phyloP scores from a whole-genome alignment of 2,797 vertebrate genomes.

The Oreochromis grahami region DNA sequence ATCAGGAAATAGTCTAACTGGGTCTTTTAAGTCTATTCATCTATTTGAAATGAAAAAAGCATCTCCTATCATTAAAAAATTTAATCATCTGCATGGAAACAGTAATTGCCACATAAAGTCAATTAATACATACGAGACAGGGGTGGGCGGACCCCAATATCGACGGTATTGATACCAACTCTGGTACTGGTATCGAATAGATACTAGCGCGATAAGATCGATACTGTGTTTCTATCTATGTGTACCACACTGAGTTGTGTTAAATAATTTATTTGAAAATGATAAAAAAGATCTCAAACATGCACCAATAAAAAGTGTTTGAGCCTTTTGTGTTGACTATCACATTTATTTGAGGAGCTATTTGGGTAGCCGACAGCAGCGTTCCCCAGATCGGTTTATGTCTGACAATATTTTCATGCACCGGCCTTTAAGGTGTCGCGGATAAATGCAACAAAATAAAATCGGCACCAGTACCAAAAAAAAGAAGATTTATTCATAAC shows the following conservation, averaged over 20 bases:
- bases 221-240: background rate
- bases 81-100: accelerated
- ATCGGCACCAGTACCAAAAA: background rate
- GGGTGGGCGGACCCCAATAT: background rate
- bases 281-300: background rate
- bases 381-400: accelerated
- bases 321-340: background rate
- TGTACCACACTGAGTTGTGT: background rate
- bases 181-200: background rate
- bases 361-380: background rate
- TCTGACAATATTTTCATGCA: background rate
- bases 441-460: background rate
- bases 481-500: background rate
- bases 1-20: background rate
- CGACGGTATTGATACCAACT: accelerated
- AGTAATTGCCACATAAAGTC: background rate
- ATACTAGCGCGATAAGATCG: background rate
- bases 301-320: background rate
- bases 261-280: background rate
- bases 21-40: background rate
- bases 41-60: background rate
- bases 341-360: background rate
- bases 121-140: accelerated
- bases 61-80: background rate
- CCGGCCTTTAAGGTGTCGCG: accelerated